phyloP scores from a whole-genome alignment of 1,140 invertebrate genomes.

The Panulirus ornatus region DNA sequence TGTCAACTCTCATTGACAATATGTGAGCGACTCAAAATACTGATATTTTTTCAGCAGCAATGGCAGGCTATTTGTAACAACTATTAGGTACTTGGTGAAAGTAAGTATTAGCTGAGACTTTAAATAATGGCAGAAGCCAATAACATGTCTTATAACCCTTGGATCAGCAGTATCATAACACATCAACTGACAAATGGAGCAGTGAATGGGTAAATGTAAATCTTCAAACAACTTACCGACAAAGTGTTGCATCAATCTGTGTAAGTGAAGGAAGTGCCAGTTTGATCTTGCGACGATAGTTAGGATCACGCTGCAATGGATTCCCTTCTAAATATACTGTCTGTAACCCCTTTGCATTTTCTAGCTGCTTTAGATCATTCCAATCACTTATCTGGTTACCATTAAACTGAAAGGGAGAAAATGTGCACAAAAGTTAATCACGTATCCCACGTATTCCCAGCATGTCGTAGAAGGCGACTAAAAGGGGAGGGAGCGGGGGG shows the following conservation, averaged over 20 bases:
- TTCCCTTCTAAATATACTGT: conserved; percentile 97
- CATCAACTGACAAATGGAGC: background rate
- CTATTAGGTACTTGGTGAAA: no score
- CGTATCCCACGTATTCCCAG: no score
- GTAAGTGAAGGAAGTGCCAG: conserved; percentile 89
- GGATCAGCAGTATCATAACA: background rate
- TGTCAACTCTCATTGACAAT: no score
- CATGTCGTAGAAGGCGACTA: no score
- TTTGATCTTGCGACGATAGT: conserved; percentile 95
- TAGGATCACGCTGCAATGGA: conserved; percentile 89
- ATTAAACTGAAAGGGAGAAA: conserved; percentile 86
- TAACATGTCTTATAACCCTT: no score
- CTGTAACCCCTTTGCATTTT: conserved; percentile 86
- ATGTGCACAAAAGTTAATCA: background rate
- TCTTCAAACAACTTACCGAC: conserved; percentile 77
- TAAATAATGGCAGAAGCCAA: no score
- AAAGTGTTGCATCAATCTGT: conserved; percentile 97
- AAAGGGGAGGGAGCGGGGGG: no score
- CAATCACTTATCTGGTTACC: conserved; percentile 93
- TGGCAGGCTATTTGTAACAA: no score
- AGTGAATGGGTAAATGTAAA: background rate
- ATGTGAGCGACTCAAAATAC: no score
- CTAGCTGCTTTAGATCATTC: conserved; percentile 88
- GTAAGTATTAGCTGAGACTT: no score
- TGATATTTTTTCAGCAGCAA: no score